Evolutionary conservation across 2,113 vertebrate species (phyloP).

Genomic region (Sinocyclocheilus rhinocerous): DNA sequence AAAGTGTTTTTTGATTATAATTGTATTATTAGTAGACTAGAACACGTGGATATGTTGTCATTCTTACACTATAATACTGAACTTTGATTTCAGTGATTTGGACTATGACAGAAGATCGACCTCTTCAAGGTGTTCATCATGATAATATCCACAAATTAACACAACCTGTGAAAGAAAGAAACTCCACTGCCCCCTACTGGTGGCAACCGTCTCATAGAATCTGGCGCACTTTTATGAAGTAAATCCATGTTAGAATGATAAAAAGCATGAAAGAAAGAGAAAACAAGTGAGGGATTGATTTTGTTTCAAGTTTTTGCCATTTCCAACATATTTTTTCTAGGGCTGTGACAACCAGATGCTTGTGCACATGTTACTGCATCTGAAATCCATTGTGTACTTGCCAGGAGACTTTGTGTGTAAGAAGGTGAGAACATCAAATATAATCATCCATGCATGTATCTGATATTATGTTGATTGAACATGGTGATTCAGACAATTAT

Average conservation of each 20-base stretch:
- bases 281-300: neutral
- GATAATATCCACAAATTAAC: too few species aligned
- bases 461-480: neutral
- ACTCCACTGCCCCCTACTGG: neutral
- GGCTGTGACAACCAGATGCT: slow-evolving; percentile 95
- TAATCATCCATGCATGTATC: neutral
- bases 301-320: neutral
- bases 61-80: too few species aligned
- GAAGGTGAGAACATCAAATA: slow-evolving; percentile 76
- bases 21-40: too few species aligned
- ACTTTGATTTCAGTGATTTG: too few species aligned
- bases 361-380: slow-evolving; percentile 86
- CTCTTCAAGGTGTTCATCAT: slow-evolving; percentile 84
- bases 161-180: neutral
- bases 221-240: neutral
- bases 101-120: slow-evolving; percentile 90
- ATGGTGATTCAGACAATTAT: neutral
- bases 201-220: too few species aligned
- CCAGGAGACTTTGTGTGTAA: slow-evolving; percentile 94
- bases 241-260: neutral
- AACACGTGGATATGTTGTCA: too few species aligned
- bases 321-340: slow-evolving; percentile 66
- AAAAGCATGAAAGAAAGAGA: neutral
- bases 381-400: slow-evolving; percentile 91
- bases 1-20: too few species aligned